Evolutionary conservation across 2,888 invertebrate genomes (phyloP).

Genomic region (Cheilosia impressa): DNA sequence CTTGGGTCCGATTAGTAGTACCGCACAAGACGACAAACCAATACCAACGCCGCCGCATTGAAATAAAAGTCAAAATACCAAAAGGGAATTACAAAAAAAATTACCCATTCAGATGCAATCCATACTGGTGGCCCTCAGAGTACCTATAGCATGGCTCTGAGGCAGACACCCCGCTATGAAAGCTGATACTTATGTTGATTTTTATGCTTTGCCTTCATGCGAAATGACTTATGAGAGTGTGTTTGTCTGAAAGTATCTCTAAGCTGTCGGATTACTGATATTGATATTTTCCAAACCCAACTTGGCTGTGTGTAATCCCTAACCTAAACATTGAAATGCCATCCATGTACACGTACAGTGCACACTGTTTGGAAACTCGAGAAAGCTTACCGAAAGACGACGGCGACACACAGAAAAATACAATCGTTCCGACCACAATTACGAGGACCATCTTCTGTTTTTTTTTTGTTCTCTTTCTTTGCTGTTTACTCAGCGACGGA

Average conservation of each 20-base stretch:
- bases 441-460: background rate
- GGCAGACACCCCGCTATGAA: background rate
- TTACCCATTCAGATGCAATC: too few relatives aligned
- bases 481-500: background rate
- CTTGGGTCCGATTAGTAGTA: background rate
- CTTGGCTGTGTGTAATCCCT: conserved; percentile 56
- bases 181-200: conserved; percentile 36
- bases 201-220: conserved; percentile 38
- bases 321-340: conserved; percentile 53
- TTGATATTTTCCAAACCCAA: conserved; percentile 61
- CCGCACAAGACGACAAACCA: background rate
- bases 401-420: background rate
- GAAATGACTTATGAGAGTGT: conserved; percentile 48
- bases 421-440: conserved; percentile 28
- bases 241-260: conserved; percentile 43
- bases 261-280: conserved; percentile 62
- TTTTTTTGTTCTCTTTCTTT: background rate
- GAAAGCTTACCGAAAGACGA: conserved; percentile 26
- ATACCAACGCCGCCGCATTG: background rate
- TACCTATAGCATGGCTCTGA: background rate
- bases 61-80: background rate
- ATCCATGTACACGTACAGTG: background rate
- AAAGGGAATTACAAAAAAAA: too few relatives aligned
- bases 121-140: too few relatives aligned
- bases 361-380: background rate